A percentile compares a stretch with the other conserved stretches of the same genome.
Conservation (phyloP, 2,888 invertebrate species). For the Archaeoteleia sp. region DNA sequence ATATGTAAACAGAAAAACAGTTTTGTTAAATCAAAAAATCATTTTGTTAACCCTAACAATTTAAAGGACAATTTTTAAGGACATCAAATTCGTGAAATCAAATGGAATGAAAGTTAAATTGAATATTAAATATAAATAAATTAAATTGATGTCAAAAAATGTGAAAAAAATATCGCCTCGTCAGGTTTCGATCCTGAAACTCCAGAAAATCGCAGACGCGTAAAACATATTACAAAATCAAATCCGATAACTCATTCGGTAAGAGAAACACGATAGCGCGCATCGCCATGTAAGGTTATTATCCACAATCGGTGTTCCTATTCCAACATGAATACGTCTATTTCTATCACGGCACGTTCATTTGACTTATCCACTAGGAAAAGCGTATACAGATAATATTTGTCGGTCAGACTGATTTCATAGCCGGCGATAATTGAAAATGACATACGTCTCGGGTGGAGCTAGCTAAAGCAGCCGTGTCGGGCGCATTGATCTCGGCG, state of each 20-base stretch:
- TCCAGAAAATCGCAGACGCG: conserved; percentile 32
- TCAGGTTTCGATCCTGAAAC: too few relatives aligned
- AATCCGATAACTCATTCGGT: conserved; percentile 32
- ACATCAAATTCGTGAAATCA: too few relatives aligned
- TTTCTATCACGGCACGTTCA: conserved; percentile 38
- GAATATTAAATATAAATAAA: too few relatives aligned
- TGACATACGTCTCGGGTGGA: conserved; percentile 41
- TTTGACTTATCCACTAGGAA: conserved; percentile 38
- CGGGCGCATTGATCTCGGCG: conserved; percentile 50
- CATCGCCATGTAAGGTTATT: conserved; percentile 16
- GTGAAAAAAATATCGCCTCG: too few relatives aligned
- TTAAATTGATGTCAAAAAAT: too few relatives aligned
- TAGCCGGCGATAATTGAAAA: conserved; percentile 48
- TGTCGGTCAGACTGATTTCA: conserved; percentile 43
- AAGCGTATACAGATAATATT: conserved; percentile 43
- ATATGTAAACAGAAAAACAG: too few relatives aligned
- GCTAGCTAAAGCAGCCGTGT: conserved; percentile 17
- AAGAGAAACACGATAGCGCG: conserved; percentile 41
- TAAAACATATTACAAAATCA: conserved; percentile 52
- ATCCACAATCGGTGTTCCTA: conserved; percentile 20
- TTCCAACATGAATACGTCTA: conserved; percentile 43
- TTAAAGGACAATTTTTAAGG: too few relatives aligned
- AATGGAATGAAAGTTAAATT: too few relatives aligned
- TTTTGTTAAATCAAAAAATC: too few relatives aligned
- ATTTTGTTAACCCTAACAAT: too few relatives aligned